These are phyloP conservation scores for Tarsius wallacei DNA, from an alignment of 2,797 vertebrate genomes.

Conservation along the genomic window DNA sequence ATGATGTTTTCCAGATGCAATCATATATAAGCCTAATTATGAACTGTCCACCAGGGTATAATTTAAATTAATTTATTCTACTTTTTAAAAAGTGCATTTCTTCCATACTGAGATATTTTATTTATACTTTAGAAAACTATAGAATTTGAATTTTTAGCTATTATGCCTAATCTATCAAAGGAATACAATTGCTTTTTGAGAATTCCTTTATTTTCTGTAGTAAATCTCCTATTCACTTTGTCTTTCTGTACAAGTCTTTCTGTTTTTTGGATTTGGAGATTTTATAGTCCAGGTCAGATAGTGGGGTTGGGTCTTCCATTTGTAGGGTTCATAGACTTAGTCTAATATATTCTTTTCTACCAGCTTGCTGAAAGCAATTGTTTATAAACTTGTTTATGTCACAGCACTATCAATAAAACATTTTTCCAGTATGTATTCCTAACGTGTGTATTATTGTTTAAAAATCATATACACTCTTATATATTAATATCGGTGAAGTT, in stretches of 20 bases:
- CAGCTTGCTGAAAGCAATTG: not conserved
- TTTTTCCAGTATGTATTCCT: not conserved
- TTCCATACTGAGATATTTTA: constrained; percentile 89
- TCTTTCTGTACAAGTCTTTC: constrained; percentile 31
- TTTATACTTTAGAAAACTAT: constrained; percentile 76
- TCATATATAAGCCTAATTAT: constrained; percentile 92
- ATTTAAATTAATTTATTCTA: constrained; percentile 89
- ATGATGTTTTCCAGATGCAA: constrained; percentile 92
- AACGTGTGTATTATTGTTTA: constrained; percentile 16
- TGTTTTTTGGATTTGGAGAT: constrained; percentile 13
- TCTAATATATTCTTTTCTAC: not conserved
- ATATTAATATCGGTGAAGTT: constrained; percentile 42
- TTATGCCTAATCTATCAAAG: constrained; percentile 78
- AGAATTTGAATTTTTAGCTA: constrained; percentile 77
- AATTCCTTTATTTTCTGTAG: constrained; percentile 61
- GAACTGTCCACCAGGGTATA: constrained; percentile 91
- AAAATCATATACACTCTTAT: not conserved
- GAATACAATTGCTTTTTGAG: constrained; percentile 66
- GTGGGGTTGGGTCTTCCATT: not conserved
- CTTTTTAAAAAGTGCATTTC: constrained; percentile 87
- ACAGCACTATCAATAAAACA: not conserved
- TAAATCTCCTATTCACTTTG: constrained; percentile 35
- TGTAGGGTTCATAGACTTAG: not conserved
- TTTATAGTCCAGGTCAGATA: not conserved
- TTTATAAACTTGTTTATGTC: constrained; percentile 51